These are phyloP conservation scores for Fragum sueziense DNA, from an alignment of 2,888 invertebrate genomes.

Conservation along the genomic window DNA sequence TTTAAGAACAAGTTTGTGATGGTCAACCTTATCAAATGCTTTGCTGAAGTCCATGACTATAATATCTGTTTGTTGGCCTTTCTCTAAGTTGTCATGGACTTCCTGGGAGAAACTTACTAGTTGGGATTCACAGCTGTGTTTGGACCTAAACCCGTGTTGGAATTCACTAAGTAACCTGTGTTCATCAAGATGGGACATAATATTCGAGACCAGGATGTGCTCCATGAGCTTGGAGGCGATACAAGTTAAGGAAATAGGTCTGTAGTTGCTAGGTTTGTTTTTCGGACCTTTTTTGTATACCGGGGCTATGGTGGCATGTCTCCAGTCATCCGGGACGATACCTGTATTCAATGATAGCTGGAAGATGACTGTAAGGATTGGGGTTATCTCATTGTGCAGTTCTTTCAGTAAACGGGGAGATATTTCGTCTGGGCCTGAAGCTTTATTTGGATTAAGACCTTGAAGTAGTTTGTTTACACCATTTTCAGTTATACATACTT, in stretches of 20 bases:
- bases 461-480: slow-evolving; percentile 21
- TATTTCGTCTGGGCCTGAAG: slow-evolving; percentile 27
- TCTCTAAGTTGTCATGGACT: slow-evolving; percentile 1
- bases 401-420: slow-evolving; percentile 16
- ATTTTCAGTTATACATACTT: neutral
- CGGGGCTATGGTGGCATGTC: slow-evolving; percentile 12
- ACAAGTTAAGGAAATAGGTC: slow-evolving; percentile 43
- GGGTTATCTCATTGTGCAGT: slow-evolving; percentile 23
- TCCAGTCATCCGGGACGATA: slow-evolving; percentile 39
- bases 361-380: slow-evolving; percentile 3
- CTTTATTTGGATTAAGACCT: slow-evolving; percentile 36
- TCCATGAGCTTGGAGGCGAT: slow-evolving; percentile 37
- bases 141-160: slow-evolving; percentile 26
- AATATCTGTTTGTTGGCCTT: slow-evolving; percentile 22
- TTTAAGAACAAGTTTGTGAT: slow-evolving; percentile 10
- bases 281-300: slow-evolving; percentile 39
- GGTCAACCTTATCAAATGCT: slow-evolving; percentile 29
- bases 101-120: slow-evolving; percentile 17
- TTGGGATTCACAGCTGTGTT: slow-evolving; percentile 34
- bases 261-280: slow-evolving; percentile 34
- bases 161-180: slow-evolving; percentile 1
- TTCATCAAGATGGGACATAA: slow-evolving; percentile 25
- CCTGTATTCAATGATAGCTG: slow-evolving; percentile 12
- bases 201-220: slow-evolving; percentile 33
- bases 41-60: slow-evolving; percentile 21